Base-by-base conservation (phyloP, 2,113 vertebrate species). In the Helogale parvula region DNA sequence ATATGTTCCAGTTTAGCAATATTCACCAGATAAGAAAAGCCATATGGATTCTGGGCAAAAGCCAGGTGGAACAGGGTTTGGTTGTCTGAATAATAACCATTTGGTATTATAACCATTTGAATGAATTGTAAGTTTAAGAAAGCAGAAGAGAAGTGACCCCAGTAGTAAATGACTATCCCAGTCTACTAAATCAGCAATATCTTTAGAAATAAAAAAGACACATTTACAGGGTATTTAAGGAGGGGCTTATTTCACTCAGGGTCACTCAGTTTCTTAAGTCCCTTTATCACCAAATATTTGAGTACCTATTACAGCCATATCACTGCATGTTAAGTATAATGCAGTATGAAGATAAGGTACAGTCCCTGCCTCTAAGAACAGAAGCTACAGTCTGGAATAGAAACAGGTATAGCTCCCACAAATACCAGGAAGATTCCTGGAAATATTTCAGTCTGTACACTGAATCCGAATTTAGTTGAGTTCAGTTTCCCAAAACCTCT, bases 401-500 rank as follows among this genome's bases (percentile, higher is more conserved):
- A 29, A 95, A 68, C 45, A 87, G 38, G 19, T 54, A 16, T 60
- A 45, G 27, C 41, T 90, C 57, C 65, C 47, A 68, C 54, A 68
- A 52, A 33, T 41, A 88, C 33, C 14, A 86, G 47, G 38, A 10
- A 90, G 54, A 76, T 65, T 50, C 80, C 31, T 80, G 66, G 29
- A 47, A 94, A 63, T 57, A 90, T 69, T 69, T 71, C 17, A 76
- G 21, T 63, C 12, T 68, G 9, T 68, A 31, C 13, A 33, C 21
- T 33, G 31, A 31, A 72, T 50, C 68, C 77, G 23, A 87, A 1
- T 54, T 76, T 57, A 81, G n/a, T 81, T 88, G 27, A 50, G 31
- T 95, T 93, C 38, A 65, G 11, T 88, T 92, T 92, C n/a, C 66
- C 57, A 96, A 83, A 33, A 29, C 21, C 57, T 76, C 79, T 12